These are phyloP conservation scores for Actinernus sp. DNA, from an alignment of 92 coral and sea anemone species.

Conservation along the genomic window DNA sequence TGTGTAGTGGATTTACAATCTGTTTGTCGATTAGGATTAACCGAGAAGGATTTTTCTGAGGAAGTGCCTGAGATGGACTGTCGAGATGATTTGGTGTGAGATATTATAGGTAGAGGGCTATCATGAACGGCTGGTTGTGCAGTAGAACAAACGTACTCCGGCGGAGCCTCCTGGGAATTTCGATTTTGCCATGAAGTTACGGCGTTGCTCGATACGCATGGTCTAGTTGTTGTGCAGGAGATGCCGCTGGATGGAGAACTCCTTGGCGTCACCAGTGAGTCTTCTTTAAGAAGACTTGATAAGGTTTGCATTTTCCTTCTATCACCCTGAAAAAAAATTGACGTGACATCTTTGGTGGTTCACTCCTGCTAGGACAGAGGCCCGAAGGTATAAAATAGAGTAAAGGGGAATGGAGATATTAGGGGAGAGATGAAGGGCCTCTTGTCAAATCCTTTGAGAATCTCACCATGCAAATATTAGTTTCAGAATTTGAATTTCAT, in stretches of 20 bases:
- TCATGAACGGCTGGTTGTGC: constrained; percentile 2
- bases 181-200: background rate
- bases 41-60: no score
- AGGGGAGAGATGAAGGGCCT: no score
- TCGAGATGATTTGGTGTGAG: background rate
- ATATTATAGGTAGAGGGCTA: background rate
- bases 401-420: no score
- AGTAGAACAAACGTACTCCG: constrained; percentile 9
- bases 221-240: constrained; percentile 7
- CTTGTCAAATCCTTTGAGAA: no score
- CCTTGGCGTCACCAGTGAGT: background rate
- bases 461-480: no score
- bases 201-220: background rate
- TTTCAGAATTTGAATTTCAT: no score
- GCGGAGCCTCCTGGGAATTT: constrained; percentile 11
- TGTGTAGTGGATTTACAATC: no score
- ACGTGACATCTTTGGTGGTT: no score
- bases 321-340: constrained; percentile 2
- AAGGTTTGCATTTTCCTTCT: background rate
- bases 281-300: background rate
- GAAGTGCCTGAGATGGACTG: no score
- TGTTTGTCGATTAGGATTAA: no score
- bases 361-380: no score
- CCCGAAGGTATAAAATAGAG: no score
- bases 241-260: constrained; percentile 10